Percentiles rank a stretch among this genome's conserved stretches.
phyloP scores from a whole-genome alignment of 2,888 invertebrate species.

The Aelia acuminata region DNA sequence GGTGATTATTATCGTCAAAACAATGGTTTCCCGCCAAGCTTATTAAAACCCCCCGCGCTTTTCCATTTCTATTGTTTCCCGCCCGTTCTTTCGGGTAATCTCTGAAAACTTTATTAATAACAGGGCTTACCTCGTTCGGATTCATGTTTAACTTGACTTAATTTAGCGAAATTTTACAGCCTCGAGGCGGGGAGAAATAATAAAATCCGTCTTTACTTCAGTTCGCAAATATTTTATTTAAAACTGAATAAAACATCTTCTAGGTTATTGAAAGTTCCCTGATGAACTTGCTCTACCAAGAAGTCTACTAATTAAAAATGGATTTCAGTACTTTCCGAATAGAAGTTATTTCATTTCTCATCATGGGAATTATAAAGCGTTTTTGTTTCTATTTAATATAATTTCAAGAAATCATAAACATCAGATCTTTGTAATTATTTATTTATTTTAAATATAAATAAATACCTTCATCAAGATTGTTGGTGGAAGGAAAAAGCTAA shows the following conservation, averaged over 20 bases:
- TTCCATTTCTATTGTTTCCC: neutral
- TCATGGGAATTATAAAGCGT: neutral
- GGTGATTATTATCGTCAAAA: constrained; percentile 10
- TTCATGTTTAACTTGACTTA: constrained; percentile 9
- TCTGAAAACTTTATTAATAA: constrained; percentile 39
- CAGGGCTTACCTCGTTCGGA: neutral
- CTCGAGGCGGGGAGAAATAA: neutral
- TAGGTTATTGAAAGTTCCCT: neutral
- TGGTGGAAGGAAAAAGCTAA: too few species aligned
- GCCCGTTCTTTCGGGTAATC: neutral
- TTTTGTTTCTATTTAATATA: neutral
- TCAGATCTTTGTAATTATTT: too few species aligned
- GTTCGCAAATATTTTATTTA: constrained; percentile 8
- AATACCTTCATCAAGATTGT: too few species aligned
- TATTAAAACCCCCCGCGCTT: neutral
- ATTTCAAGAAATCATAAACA: too few species aligned
- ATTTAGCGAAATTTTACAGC: constrained; percentile 10
- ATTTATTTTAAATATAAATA: too few species aligned
- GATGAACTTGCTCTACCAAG: neutral
- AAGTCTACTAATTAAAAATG: neutral
- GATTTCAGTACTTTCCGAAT: neutral
- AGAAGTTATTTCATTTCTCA: neutral
- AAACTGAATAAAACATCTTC: neutral
- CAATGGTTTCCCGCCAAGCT: neutral
- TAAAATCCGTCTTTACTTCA: neutral